Evolutionary conservation across 2,113 vertebrate genomes (phyloP), one percentile per base, ranked within the genome.

Genomic region (Sciurus niger): DNA sequence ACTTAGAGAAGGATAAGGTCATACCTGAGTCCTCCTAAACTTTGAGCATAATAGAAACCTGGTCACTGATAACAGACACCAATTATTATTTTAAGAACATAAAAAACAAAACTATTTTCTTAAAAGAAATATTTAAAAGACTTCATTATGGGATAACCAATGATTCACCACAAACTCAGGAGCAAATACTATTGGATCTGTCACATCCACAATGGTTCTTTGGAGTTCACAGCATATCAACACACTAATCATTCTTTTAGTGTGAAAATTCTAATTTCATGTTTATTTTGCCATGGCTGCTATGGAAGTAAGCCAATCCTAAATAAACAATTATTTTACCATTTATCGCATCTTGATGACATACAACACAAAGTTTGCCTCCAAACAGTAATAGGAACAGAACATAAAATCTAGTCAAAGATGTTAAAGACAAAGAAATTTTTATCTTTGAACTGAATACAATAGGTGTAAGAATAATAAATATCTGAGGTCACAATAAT

Each of bases 251-350:
- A 14, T 25, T 40, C 55, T 43, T 72, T 77, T n/a, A 60, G 3
- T 83, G 65, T 63, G 2, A 53, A 72, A 32, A 82, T 48, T 89
- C 22, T 6, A 55, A 17, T 73, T 74, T 77, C 9, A 4, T 72
- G 58, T 88, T 46, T 48, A 13, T 85, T 89, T 58, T 32, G 2
- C n/a, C 58, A 68, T 40, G 0, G 2, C 16, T 95, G 8, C 7
- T 76, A 20, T 73, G n/a, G 60, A 96, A 85, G 14, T 85, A 83
- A 90, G 5, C 70, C 70, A 70, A 22, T 46, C 43, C 46, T 63
- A 68, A 82, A 43, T 67, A 91, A 92, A 77, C 22, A 67, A 74
- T 70, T 72, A 58, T 83, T 78, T 93, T 43, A 74, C 25, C 70
- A 70, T 34, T 78, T 94, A 32, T 18, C 79, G 40, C 22, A 46